Evolutionary conservation across 2,797 vertebrate genomes (phyloP).

Genomic region (Onychomys arenicola): DNA sequence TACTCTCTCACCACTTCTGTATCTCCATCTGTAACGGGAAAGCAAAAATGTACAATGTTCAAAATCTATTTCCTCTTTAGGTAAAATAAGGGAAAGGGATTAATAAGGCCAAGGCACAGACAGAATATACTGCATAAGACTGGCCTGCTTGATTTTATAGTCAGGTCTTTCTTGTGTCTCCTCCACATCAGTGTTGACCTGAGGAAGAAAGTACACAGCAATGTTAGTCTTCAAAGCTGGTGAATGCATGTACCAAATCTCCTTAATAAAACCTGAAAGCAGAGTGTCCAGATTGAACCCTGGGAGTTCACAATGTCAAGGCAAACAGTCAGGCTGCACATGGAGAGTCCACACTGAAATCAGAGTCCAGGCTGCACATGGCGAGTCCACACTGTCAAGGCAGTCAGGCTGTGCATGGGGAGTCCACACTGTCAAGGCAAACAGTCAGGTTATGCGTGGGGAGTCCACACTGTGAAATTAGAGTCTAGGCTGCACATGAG

Average conservation of each 20-base stretch:
- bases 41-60: neutral
- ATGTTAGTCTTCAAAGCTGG: neutral
- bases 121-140: fast-evolving
- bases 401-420: neutral
- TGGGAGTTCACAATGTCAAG: neutral
- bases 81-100: neutral
- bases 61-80: neutral
- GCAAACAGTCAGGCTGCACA: neutral
- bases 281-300: neutral
- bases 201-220: fast-evolving
- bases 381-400: neutral
- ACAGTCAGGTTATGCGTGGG: neutral
- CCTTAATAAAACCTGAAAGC: neutral
- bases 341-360: neutral
- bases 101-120: too few species aligned
- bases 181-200: neutral
- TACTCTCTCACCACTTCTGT: neutral
- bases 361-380: neutral
- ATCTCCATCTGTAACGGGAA: neutral
- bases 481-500: neutral
- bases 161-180: neutral
- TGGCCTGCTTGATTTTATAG: too few species aligned
- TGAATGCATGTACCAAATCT: fast-evolving
- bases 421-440: neutral
- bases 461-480: neutral